A percentile compares a stretch with the other conserved stretches of the same genome.
phyloP scores from a whole-genome alignment of 2,797 vertebrate genomes.

The Bradypodion pumilum region DNA sequence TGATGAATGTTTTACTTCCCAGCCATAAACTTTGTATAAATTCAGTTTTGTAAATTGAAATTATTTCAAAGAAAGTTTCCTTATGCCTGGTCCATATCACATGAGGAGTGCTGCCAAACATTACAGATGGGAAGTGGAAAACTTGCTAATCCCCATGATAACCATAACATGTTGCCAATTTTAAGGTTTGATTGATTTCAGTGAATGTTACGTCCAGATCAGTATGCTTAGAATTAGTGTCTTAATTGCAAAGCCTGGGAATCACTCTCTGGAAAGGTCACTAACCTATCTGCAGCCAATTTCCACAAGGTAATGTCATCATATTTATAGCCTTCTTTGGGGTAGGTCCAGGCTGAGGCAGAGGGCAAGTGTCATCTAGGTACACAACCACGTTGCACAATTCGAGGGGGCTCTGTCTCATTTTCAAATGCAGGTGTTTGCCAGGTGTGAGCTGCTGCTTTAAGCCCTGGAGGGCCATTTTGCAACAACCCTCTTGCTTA shows the following conservation, averaged over 20 bases:
- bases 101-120: not conserved
- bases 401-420: not conserved
- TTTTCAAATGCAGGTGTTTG: not conserved
- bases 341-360: not conserved
- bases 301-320: not conserved
- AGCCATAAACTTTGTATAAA: not conserved
- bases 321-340: not conserved
- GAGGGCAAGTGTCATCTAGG: not conserved
- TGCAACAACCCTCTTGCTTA: not conserved
- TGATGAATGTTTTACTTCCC: not conserved
- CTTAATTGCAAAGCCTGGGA: not conserved
- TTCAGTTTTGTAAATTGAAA: not conserved
- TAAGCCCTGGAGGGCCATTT: not conserved
- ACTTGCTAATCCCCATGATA: not conserved
- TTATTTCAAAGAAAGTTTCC: not conserved
- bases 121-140: not conserved
- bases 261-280: not conserved
- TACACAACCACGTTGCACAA: no score
- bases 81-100: not conserved
- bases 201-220: not conserved
- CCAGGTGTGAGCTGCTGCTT: not conserved
- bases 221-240: not conserved
- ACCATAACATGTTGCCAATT: not conserved
- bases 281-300: not conserved
- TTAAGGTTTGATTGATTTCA: not conserved